Conservation (phyloP, 2,888 invertebrate genomes). For the Dysmachus trigonus region DNA sequence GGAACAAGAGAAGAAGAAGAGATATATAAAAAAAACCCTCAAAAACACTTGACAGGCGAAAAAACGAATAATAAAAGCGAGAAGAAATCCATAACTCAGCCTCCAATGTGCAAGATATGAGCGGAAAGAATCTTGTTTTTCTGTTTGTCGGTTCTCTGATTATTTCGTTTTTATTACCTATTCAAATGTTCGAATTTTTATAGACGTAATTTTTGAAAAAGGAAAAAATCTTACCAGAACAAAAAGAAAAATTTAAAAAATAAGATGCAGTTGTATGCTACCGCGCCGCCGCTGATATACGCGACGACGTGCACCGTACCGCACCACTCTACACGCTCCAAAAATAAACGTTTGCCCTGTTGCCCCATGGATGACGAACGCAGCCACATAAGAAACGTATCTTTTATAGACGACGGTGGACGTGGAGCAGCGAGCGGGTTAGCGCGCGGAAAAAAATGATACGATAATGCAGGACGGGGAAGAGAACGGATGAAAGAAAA, state of each 20-base stretch:
- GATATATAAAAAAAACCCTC: background rate
- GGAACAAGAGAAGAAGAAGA: background rate
- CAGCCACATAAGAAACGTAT: background rate
- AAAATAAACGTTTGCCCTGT: constrained; percentile 32
- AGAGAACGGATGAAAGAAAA: background rate
- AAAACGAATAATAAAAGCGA: background rate
- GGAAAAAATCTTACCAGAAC: background rate
- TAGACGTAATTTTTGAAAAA: background rate
- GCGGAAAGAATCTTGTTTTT: constrained; percentile 1
- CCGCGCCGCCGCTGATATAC: too few relatives aligned
- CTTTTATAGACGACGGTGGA: too few relatives aligned
- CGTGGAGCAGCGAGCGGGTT: background rate
- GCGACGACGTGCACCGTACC: background rate
- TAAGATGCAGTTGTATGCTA: background rate
- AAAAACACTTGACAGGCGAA: background rate
- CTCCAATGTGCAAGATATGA: background rate
- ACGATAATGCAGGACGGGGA: background rate
- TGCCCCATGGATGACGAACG: constrained; percentile 12
- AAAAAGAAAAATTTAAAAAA: background rate
- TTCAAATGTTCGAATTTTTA: background rate
- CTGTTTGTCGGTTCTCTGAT: background rate
- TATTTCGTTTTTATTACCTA: constrained; percentile 21
- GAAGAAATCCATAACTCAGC: background rate
- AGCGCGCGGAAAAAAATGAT: background rate
- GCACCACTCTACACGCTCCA: constrained; percentile 5